These are phyloP conservation scores for Tetraneura akinire DNA, from an alignment of 1,140 invertebrate species.

Conservation along the genomic window DNA sequence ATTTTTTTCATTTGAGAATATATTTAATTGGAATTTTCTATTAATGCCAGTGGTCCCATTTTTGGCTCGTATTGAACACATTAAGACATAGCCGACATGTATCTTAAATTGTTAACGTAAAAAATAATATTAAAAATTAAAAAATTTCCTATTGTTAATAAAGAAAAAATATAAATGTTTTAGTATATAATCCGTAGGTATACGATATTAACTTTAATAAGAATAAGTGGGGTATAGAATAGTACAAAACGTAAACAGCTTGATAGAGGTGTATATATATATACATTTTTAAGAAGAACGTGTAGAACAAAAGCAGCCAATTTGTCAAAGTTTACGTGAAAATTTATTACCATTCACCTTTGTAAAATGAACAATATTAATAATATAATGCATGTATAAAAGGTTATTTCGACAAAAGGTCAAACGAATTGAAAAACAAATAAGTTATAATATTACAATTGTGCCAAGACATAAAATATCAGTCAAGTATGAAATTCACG, in stretches of 20 bases:
- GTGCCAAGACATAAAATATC: no score
- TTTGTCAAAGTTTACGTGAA: conserved; percentile 26
- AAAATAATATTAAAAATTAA: no score
- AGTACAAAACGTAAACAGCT: neutral
- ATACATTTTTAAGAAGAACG: neutral
- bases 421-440: conserved; percentile 16
- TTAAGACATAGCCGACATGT: no score
- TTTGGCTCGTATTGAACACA: no score
- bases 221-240: no score
- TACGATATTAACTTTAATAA: neutral
- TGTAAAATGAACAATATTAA: conserved; percentile 35
- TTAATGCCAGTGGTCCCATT: no score
- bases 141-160: no score
- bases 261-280: neutral
- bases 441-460: neutral
- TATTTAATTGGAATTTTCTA: no score
- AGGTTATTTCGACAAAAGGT: neutral
- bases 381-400: conserved; percentile 13
- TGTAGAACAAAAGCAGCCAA: conserved; percentile 24
- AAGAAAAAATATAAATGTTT: no score
- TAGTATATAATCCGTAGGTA: neutral
- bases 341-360: conserved; percentile 23
- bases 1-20: no score
- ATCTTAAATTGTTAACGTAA: no score
- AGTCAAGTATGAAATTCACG: no score